Conservation (phyloP, 2,113 vertebrate genomes). For the Corythornis cristatus region DNA sequence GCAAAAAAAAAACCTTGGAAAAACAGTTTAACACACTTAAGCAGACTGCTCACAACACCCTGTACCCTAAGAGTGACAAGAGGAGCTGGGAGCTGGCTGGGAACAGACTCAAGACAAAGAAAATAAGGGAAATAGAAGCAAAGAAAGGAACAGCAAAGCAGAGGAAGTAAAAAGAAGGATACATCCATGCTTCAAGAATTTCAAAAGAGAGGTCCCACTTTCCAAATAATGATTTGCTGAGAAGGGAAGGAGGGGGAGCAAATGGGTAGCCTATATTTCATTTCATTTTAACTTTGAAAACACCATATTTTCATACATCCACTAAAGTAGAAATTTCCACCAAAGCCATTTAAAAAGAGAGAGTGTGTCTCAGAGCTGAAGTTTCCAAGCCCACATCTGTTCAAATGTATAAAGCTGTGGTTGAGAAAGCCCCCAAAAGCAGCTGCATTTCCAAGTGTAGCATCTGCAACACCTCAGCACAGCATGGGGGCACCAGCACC, state of each 20-base stretch:
- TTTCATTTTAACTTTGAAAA: constrained; percentile 48
- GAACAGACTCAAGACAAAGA: background rate
- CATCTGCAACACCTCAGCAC: too few species aligned
- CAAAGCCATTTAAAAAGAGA: background rate
- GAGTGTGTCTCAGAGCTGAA: background rate
- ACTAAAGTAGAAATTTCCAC: constrained; percentile 25
- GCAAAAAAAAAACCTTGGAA: background rate
- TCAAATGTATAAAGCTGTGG: fast-evolving
- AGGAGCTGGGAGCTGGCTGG: background rate
- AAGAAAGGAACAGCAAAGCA: background rate
- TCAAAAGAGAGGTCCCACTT: constrained; percentile 25
- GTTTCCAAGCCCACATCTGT: background rate
- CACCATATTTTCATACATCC: background rate
- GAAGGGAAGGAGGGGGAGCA: background rate
- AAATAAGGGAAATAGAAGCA: background rate
- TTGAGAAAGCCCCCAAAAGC: background rate
- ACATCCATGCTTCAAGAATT: background rate
- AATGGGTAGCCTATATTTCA: background rate
- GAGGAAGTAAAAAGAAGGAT: background rate
- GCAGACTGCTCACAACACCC: background rate
- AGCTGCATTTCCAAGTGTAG: background rate
- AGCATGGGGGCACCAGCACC: background rate
- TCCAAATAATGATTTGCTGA: background rate
- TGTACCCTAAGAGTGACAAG: fast-evolving
- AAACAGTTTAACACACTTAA: background rate